Evolutionary conservation across 2,888 invertebrate genomes (phyloP), one percentile per base, ranked within the genome.

Genomic region (Blastobasis lacticolella): DNA sequence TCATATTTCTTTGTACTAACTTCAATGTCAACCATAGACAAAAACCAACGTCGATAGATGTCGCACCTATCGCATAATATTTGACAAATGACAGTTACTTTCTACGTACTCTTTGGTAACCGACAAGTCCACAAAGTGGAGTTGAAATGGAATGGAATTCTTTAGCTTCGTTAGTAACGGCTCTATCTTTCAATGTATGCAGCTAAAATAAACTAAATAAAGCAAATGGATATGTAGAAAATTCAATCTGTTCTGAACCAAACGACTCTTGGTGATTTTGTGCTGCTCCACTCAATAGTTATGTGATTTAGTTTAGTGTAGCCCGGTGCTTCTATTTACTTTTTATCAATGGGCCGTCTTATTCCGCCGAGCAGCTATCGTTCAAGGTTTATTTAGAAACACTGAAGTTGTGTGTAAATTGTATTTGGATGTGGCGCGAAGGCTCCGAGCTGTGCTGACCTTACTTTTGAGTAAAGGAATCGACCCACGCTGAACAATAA

Each of bases 401-500:
- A 64, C 61, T 64, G 61, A 70, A 73, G 73, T 71, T 75, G 62
- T 67, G 70, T 70, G 63, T 55, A 57, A 66, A 64, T 69, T 57
- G 56, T 59, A 49, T 55, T 54, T 58, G 63, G 51, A 57, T 61
- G 60, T 64, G 58, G 55, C 62, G 66, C 58, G 64, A 71, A 77
- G 73, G 67, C 63, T 77, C 62, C 53, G 54, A 71, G 73, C 61
- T 66, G 64, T 71, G 63, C 66, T 83, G 85, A 82, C 84, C 86
- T 85, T 83, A 76, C 59, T 61, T 78, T 70, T 68, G 61, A 71
- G 71, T 72, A 67, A 73, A 78, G 73, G 72, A 75, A 71, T 74
- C 85, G 70, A 69, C 87, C 87, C 79, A 88, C 87, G 84, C 84
- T 60, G 69, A 58, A 61, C 73, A 80, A 73, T 86, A 81, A 79